phyloP scores from a whole-genome alignment of 2,888 invertebrate species.

The Hylaea fasciaria region DNA sequence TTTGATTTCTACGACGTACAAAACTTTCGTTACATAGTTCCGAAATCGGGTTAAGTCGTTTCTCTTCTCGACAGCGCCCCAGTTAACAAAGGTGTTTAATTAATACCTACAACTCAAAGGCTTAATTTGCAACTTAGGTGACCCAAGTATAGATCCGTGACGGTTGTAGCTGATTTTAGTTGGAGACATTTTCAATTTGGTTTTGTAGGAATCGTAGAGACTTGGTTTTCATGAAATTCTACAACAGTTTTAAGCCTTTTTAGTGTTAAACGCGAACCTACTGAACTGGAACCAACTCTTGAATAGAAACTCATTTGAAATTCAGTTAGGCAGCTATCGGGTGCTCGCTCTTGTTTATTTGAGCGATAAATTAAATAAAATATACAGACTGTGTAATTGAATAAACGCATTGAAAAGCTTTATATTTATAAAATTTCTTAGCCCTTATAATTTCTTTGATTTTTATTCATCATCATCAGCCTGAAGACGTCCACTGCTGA shows the following conservation, averaged over 20 bases:
- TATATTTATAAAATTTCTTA: too few relatives aligned
- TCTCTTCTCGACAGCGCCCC: conserved; percentile 13
- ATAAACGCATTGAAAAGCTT: too few relatives aligned
- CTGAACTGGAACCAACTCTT: neutral
- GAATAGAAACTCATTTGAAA: neutral
- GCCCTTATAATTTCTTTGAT: too few relatives aligned
- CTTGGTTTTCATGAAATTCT: neutral
- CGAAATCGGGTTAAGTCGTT: conserved; percentile 3
- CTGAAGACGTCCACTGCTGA: too few relatives aligned
- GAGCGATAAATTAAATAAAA: conserved; percentile 1
- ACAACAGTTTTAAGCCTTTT: neutral
- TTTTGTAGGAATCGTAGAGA: neutral
- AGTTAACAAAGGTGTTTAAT: conserved; percentile 59
- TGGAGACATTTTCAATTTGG: neutral
- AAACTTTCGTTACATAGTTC: neutral
- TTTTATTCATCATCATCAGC: too few relatives aligned
- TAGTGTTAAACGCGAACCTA: neutral
- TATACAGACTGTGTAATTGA: neutral
- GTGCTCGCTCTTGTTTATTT: neutral
- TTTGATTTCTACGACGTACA: too few relatives aligned
- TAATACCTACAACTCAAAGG: conserved; percentile 38
- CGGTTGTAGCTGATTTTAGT: neutral
- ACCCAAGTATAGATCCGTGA: conserved; percentile 10
- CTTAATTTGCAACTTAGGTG: conserved; percentile 27
- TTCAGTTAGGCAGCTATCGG: neutral